These are phyloP conservation scores for Holocentrus rufus DNA, from an alignment of 2,797 vertebrate genomes.

Conservation along the genomic window DNA sequence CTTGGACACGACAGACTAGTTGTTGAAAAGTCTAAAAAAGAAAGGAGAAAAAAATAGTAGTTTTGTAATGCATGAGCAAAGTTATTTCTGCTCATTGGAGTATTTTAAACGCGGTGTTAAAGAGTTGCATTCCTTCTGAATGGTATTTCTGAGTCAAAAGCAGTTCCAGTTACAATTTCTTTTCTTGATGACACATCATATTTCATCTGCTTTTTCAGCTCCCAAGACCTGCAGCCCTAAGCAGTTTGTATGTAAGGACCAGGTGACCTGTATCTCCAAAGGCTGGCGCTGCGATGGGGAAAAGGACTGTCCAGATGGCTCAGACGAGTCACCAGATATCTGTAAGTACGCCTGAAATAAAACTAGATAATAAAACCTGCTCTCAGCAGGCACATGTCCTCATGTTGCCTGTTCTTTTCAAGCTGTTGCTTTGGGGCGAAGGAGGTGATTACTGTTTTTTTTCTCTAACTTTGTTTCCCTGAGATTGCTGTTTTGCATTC, in stretches of 20 bases:
- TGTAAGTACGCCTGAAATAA: conserved; percentile 84
- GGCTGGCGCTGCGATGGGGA: conserved; percentile 98
- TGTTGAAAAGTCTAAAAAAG: conserved; percentile 10
- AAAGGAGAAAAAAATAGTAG: not conserved
- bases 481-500: conserved; percentile 13
- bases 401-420: conserved; percentile 5
- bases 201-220: conserved; percentile 75
- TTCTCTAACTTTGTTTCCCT: not conserved
- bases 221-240: conserved; percentile 97
- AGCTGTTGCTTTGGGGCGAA: not conserved
- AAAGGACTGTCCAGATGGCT: conserved; percentile 97
- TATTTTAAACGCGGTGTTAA: not conserved
- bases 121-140: conserved; percentile 7
- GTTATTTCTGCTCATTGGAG: not conserved
- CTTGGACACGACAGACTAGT: conserved; percentile 14
- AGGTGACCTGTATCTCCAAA: conserved; percentile 97
- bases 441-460: conserved; percentile 13
- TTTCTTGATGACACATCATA: conserved; percentile 39
- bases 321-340: conserved; percentile 95
- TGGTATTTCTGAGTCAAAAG: conserved; percentile 5
- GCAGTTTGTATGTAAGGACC: conserved; percentile 98
- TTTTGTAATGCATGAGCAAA: not conserved
- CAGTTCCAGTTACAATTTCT: conserved; percentile 2
- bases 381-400: conserved; percentile 31
- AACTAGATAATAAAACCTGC: conserved; percentile 27